Evolutionary conservation across 2,797 vertebrate genomes (phyloP).

Genomic region (Clarias fuscus): DNA sequence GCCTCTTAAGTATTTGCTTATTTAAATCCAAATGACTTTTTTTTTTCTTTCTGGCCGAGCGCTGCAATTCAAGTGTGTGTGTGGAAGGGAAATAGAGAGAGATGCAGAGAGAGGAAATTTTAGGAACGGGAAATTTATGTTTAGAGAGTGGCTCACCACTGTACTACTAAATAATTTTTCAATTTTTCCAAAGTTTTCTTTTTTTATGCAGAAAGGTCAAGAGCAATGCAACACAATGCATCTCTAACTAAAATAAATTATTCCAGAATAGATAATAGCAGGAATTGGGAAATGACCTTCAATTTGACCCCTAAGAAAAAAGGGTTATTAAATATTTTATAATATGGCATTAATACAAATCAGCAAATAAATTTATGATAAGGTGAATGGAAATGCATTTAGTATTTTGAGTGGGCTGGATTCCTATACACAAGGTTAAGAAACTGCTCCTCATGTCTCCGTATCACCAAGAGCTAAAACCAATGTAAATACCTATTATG

Average conservation of each 20-base stretch:
- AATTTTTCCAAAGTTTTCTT: conserved; percentile 45
- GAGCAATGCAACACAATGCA: conserved; percentile 57
- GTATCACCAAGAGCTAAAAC: conserved; percentile 25
- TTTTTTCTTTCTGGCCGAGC: no score
- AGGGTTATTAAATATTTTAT: conserved; percentile 72
- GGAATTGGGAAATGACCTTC: conserved; percentile 68
- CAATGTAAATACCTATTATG: conserved; percentile 22
- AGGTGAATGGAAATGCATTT: conserved; percentile 63
- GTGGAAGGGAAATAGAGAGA: neutral
- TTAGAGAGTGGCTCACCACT: conserved; percentile 14
- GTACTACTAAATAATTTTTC: conserved; percentile 52
- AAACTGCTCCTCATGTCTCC: conserved; percentile 13
- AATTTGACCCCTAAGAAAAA: conserved; percentile 67
- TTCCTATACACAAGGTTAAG: conserved; percentile 38
- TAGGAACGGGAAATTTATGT: conserved; percentile 11
- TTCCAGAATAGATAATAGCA: conserved; percentile 69
- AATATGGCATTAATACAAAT: conserved; percentile 69
- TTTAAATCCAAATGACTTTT: no score
- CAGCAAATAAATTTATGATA: conserved; percentile 66
- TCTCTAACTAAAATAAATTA: conserved; percentile 60
- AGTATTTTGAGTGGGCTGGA: conserved; percentile 30
- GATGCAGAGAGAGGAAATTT: neutral
- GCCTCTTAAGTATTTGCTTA: no score
- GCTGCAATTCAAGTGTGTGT: neutral
- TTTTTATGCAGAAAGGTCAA: conserved; percentile 66